A percentile compares a stretch with the other conserved stretches of the same genome.
phyloP scores from a whole-genome alignment of 2,888 invertebrate genomes.

The Luperina nickerlii region DNA sequence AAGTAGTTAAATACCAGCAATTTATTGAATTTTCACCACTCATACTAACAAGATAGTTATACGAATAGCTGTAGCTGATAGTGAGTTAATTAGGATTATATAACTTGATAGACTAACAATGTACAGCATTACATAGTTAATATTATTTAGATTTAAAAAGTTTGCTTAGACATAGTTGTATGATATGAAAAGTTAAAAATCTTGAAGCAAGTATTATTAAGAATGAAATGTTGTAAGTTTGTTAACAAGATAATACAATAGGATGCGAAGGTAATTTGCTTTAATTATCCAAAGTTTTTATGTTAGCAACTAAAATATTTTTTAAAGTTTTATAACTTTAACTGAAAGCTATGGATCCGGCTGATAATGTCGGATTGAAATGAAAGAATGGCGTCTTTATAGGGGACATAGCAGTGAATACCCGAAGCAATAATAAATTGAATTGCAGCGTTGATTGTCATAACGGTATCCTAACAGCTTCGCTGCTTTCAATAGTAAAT shows the following conservation, averaged over 20 bases:
- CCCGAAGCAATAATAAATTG: neutral
- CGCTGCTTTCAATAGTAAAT: slow-evolving; percentile 71
- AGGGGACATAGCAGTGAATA: neutral
- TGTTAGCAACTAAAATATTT: slow-evolving; percentile 16
- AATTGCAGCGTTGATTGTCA: slow-evolving; percentile 36
- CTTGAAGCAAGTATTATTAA: slow-evolving; percentile 43
- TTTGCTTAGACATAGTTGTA: slow-evolving; percentile 60
- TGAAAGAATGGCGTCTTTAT: neutral
- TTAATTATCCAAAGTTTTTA: slow-evolving; percentile 44
- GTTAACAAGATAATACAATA: slow-evolving; percentile 56
- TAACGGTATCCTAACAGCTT: slow-evolving; percentile 62
- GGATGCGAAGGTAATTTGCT: slow-evolving; percentile 65
- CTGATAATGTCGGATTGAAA: neutral
- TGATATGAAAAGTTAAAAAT: slow-evolving; percentile 36
- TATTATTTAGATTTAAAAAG: slow-evolving; percentile 58
- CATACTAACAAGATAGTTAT: slow-evolving; percentile 57
- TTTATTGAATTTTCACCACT: slow-evolving; percentile 51
- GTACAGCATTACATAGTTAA: slow-evolving; percentile 62
- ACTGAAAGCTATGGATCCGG: neutral
- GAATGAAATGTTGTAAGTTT: slow-evolving; percentile 45
- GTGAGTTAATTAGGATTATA: slow-evolving; percentile 58
- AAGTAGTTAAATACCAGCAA: slow-evolving; percentile 56
- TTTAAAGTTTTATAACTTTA: neutral
- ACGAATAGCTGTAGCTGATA: slow-evolving; percentile 62
- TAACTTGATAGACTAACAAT: slow-evolving; percentile 61